Base-by-base conservation (phyloP, 30 jellyfish, hydroid and myxozoan species). In the Aurelia aurita complex sp. Pacific region DNA sequence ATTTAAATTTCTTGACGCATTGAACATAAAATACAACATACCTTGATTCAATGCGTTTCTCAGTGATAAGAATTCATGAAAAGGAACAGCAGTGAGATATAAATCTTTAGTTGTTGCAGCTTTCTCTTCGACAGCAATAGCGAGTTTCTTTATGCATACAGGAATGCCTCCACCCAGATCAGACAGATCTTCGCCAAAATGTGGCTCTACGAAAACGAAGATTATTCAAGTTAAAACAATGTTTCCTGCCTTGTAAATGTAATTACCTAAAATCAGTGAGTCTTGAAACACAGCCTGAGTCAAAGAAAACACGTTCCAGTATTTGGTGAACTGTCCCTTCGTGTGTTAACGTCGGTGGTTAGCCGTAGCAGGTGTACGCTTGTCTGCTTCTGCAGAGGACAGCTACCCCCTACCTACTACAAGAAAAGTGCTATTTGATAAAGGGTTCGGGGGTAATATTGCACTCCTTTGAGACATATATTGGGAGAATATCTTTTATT, bases 31-130 rank as follows among this genome's bases (percentile, higher is more conserved):
- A 9, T 6, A 46, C 2, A 32, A 73, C 74, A 66, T 14, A 92
- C 98, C 98, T 92, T 92, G 97, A 73, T 92, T 92, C 61, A 92
- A 83, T 17, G 98, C 98, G 32, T 79, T 74, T 57, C 98, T 72
- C 82, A 92, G 42, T 16, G 90, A 52, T 18, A 81, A 67, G 23
- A 66, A 36, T 36, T 69, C 88, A 1, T 46, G 87, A 77, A 70
- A 92, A 1, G 95, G 92, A 52, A 77, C 94, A 43, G 87, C 42
- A 15, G 79, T 74, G 34, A 77, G 51, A 66, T 92, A 92, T 1
- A 86, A 6, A 64, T 92, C 91, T 8, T 85, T 77, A 1, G 82
- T 61, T 8, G 15, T 16, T 12, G 52, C 23, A 2, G 92, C 98
- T 73, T 66, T 62, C 54, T 81, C 87, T 57, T 87, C 96, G 15